These are phyloP conservation scores for Blastobasis lacticolella DNA, from an alignment of 2,888 invertebrate species.

Conservation along the genomic window DNA sequence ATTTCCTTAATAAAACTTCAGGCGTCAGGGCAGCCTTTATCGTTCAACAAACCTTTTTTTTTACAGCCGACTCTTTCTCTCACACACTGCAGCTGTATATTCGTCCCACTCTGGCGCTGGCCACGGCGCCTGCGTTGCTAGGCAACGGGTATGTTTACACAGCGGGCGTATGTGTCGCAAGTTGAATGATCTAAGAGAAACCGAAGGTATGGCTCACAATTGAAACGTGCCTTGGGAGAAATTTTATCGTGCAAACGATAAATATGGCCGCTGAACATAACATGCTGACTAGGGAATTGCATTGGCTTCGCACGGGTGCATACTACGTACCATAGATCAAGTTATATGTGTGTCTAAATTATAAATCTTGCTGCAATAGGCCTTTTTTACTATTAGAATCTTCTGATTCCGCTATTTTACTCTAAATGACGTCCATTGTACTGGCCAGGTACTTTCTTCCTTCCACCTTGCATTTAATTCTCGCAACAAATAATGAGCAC, in stretches of 20 bases:
- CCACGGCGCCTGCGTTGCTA: slow-evolving; percentile 23
- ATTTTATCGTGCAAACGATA: background rate
- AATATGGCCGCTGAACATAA: no score
- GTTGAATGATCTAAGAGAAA: slow-evolving; percentile 14
- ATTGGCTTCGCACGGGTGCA: no score
- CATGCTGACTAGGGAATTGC: no score
- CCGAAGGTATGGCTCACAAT: slow-evolving; percentile 2
- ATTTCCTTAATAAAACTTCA: slow-evolving; percentile 14
- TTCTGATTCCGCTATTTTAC: no score
- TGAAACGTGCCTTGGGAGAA: background rate
- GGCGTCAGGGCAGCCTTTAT: slow-evolving; percentile 48
- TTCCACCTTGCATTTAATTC: no score
- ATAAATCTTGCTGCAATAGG: no score
- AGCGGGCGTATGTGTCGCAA: slow-evolving; percentile 11
- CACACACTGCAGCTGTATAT: background rate
- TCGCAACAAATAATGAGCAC: no score
- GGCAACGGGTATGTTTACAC: slow-evolving; percentile 31
- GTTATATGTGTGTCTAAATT: no score
- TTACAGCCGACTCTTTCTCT: slow-evolving; percentile 8
- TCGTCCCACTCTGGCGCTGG: slow-evolving; percentile 12
- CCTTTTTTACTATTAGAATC: no score
- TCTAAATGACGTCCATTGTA: no score
- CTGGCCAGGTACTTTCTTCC: no score
- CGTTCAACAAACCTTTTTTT: slow-evolving; percentile 33
- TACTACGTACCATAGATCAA: no score